These are phyloP conservation scores for Andricus grossulariae DNA, from an alignment of 1,140 invertebrate species.

Conservation along the genomic window DNA sequence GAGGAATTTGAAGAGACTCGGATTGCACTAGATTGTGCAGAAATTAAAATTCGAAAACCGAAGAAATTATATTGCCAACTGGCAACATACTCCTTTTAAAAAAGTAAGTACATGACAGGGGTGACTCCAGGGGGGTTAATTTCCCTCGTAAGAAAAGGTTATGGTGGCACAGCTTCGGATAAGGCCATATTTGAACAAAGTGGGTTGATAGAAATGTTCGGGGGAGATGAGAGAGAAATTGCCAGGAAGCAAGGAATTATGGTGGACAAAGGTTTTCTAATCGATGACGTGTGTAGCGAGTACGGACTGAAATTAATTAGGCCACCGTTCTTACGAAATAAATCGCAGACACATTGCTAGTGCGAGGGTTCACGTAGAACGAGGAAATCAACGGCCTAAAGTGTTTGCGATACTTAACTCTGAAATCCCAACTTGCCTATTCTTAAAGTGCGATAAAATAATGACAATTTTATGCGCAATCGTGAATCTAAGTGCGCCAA, in stretches of 20 bases:
- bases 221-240: constrained; percentile 34
- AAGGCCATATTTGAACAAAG: constrained; percentile 51
- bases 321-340: constrained; percentile 5
- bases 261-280: too few species aligned
- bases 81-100: constrained; percentile 35
- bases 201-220: constrained; percentile 40
- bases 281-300: too few species aligned
- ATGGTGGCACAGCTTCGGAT: constrained; percentile 56
- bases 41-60: constrained; percentile 15
- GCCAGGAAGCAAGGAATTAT: not conserved
- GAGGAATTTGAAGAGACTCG: constrained; percentile 37
- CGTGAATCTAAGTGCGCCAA: too few species aligned
- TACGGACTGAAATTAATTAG: constrained; percentile 23
- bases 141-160: constrained; percentile 50
- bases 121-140: constrained; percentile 53
- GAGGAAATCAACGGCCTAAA: too few species aligned
- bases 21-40: constrained; percentile 52
- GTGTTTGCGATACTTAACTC: not conserved
- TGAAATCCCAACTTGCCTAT: not conserved
- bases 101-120: constrained; percentile 58
- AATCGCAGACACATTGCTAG: too few species aligned
- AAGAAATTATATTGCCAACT: not conserved
- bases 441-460: too few species aligned
- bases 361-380: too few species aligned
- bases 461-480: too few species aligned